phyloP scores from a whole-genome alignment of 2,113 vertebrate genomes.

The Hippocampus zosterae region DNA sequence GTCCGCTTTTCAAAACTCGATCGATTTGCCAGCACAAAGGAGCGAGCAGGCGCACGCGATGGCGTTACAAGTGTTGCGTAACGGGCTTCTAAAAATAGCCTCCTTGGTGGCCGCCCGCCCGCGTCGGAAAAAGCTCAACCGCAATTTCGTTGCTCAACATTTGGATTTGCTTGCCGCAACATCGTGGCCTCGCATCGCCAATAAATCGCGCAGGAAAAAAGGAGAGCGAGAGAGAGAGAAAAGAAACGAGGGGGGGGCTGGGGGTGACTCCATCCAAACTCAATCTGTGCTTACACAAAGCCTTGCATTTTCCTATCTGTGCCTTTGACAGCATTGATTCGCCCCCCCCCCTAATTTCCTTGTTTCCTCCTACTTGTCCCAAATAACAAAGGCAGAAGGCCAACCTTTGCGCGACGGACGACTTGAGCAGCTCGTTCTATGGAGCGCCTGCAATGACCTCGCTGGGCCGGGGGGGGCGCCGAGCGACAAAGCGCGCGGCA shows the following conservation, averaged over 20 bases:
- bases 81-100: not conserved
- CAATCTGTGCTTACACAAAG: conserved; percentile 72
- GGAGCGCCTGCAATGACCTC: conserved; percentile 59
- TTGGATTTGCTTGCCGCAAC: conserved; percentile 70
- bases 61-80: not conserved
- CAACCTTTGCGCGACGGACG: conserved; percentile 52
- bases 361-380: conserved; percentile 4
- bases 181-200: conserved; percentile 67
- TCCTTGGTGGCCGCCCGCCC: not conserved
- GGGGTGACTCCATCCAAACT: conserved; percentile 74
- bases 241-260: conserved; percentile 54
- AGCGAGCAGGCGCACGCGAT: not conserved
- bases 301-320: conserved; percentile 73
- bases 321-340: conserved; percentile 73
- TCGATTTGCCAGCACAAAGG: not conserved
- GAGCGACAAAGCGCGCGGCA: too few species aligned
- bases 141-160: conserved; percentile 48
- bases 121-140: not conserved
- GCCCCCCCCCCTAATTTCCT: conserved; percentile 25
- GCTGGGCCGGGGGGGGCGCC: too few species aligned
- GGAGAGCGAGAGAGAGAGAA: conserved; percentile 36
- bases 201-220: not conserved
- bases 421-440: conserved; percentile 66
- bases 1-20: not conserved
- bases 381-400: conserved; percentile 68